Evolutionary conservation across 2,113 vertebrate species (phyloP).

Genomic region (Sterrhoptilus dennistouni): DNA sequence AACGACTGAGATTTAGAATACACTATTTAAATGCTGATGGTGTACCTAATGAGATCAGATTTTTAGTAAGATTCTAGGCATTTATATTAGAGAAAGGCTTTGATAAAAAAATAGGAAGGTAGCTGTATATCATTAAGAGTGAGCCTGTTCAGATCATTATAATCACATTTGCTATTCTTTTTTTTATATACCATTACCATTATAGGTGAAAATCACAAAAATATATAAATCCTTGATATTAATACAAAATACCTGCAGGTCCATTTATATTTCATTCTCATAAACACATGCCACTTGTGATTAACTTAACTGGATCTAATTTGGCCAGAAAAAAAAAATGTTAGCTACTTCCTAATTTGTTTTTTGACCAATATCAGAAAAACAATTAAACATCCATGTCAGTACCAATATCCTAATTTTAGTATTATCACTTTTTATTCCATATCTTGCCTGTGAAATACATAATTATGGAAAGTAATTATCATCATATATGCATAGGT

Average conservation of each 20-base stretch:
- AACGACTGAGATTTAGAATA: background rate
- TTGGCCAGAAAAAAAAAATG: background rate
- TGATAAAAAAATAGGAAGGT: background rate
- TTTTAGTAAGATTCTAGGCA: background rate
- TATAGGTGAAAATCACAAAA: background rate
- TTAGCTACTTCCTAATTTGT: background rate
- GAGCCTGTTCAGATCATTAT: background rate
- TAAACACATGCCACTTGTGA: background rate
- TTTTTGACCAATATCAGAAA: background rate
- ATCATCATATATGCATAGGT: background rate
- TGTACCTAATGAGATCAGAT: background rate
- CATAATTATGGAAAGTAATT: background rate
- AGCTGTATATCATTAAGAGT: background rate
- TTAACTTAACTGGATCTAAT: background rate
- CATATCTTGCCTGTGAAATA: background rate
- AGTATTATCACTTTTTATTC: background rate
- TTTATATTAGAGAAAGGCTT: background rate
- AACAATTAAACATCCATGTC: background rate
- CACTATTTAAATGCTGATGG: constrained; percentile 2
- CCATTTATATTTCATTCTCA: background rate
- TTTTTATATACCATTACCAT: background rate
- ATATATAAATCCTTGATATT: background rate
- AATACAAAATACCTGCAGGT: background rate
- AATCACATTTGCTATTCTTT: background rate
- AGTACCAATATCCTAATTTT: background rate